Base-by-base conservation (phyloP, 2,888 invertebrate species). In the Hyppa rectilinea region DNA sequence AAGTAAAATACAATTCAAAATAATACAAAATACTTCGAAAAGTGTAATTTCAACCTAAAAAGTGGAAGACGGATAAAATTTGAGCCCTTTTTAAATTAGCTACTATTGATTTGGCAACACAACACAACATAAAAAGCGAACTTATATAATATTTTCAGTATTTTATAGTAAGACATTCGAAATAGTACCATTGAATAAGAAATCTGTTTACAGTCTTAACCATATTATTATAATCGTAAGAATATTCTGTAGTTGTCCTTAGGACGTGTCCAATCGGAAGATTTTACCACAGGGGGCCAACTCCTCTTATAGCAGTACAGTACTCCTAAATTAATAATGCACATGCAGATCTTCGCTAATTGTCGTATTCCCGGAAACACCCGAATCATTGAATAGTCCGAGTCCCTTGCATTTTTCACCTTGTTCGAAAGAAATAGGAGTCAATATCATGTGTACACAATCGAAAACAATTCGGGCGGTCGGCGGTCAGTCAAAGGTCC, bases 51-150 rank as follows among this genome's bases (percentile, higher is more conserved):
- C 79, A 61, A 86, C 82, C 67, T 77, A 79, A 69, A 80, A 78
- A 56, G 66, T 74, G 89, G 89, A 90, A 89, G 89, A 89, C 85
- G 64, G 66, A 62, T 52, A 53, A 60, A 10, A 75, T 83, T 87
- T 88, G 87, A 87, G 88, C 88, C 80, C 75, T 59, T 34, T n/a
- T 38, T 43, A 14, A 47, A 40, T 40, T 77, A 62, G 26, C 10
- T 47, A 58, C 29, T 61, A 62, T 59, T 55, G 49, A 56, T 64
- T 55, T 56, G 59, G 36, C 59, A 68, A 77, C 50, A 65, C 43
- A 78, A 74, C 74, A 78, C 60, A 75, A 78, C 47, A 60, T 26
- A 56, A 29, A 50, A 55, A 56, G 45, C 52, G 6, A 50, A 56
- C 47, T 53, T 49, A 45, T 52, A 43, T n/a, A 34, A 43, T n/a